Percentiles rank a stretch among this genome's conserved stretches.
These are phyloP conservation scores for Drosophila quinaria DNA, from an alignment of 2,888 invertebrate species.

Conservation along the genomic window DNA sequence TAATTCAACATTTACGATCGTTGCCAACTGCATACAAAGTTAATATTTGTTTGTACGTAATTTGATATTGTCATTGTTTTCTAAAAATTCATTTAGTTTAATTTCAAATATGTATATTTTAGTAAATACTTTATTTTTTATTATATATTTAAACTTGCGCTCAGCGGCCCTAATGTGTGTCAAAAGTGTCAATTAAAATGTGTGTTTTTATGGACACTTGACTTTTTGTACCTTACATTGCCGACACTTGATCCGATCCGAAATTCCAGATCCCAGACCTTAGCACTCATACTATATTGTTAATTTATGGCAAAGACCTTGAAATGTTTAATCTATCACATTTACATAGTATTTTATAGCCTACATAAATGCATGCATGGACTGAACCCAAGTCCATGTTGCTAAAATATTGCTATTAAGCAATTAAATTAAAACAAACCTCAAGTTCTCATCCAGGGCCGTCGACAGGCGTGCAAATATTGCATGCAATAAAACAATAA, in stretches of 20 bases:
- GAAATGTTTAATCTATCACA: conserved; percentile 31
- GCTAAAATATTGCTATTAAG: conserved; percentile 54
- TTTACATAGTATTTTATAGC: conserved; percentile 23
- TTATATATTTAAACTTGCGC: conserved; percentile 5
- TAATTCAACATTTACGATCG: conserved; percentile 29
- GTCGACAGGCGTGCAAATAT: conserved; percentile 44
- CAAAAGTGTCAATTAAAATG: conserved; percentile 56
- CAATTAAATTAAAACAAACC: conserved; percentile 67
- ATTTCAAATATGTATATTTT: conserved; percentile 20
- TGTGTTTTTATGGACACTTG: conserved; percentile 48
- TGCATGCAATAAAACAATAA: conserved; percentile 66
- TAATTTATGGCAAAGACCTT: conserved; percentile 53
- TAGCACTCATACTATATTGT: conserved; percentile 16
- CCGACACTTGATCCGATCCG: conserved; percentile 28
- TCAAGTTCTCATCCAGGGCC: conserved; percentile 51
- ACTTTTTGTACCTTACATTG: conserved; percentile 47
- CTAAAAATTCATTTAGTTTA: conserved; percentile 25
- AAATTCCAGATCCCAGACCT: conserved; percentile 7
- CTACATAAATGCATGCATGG: conserved; percentile 39
- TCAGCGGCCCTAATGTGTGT: conserved; percentile 41
- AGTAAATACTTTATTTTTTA: conserved; percentile 8
- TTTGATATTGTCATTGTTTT: conserved; percentile 19
- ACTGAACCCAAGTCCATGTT: conserved; percentile 19
- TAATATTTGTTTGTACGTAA: conserved; percentile 2
- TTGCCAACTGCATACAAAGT: conserved; percentile 62